Evolutionary conservation across 2,797 vertebrate genomes (phyloP).

Genomic region (Xiphophorus birchmanni): DNA sequence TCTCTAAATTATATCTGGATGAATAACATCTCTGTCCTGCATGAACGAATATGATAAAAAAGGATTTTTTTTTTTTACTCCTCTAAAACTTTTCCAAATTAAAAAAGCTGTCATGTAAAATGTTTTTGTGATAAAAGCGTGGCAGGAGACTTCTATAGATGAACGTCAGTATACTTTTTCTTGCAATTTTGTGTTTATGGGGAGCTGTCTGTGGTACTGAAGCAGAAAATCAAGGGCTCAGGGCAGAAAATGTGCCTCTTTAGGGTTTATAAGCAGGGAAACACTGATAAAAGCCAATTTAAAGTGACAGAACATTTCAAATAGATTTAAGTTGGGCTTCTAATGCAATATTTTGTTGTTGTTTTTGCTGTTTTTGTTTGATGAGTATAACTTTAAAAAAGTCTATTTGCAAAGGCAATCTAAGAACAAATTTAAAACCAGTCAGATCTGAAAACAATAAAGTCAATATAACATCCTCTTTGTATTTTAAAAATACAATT

Average conservation of each 20-base stretch:
- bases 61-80: background rate
- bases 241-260: constrained; percentile 17
- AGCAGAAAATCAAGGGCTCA: constrained; percentile 25
- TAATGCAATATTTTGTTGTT: background rate
- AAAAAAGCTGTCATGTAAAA: background rate
- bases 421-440: constrained; percentile 8
- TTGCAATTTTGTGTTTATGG: background rate
- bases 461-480: background rate
- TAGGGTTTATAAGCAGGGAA: constrained; percentile 19
- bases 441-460: background rate
- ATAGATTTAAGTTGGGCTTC: constrained; percentile 25
- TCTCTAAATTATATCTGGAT: constrained; percentile 12
- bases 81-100: background rate
- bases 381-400: background rate
- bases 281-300: constrained; percentile 43
- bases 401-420: background rate
- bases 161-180: constrained; percentile 1
- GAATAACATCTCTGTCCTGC: background rate
- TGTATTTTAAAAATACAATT: background rate
- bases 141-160: background rate
- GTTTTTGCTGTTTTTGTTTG: background rate
- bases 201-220: constrained; percentile 74
- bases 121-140: background rate
- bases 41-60: background rate
- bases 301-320: constrained; percentile 37